Evolutionary conservation across 2,888 invertebrate species (phyloP).

Genomic region (Caenorhabditis macrosperma): DNA sequence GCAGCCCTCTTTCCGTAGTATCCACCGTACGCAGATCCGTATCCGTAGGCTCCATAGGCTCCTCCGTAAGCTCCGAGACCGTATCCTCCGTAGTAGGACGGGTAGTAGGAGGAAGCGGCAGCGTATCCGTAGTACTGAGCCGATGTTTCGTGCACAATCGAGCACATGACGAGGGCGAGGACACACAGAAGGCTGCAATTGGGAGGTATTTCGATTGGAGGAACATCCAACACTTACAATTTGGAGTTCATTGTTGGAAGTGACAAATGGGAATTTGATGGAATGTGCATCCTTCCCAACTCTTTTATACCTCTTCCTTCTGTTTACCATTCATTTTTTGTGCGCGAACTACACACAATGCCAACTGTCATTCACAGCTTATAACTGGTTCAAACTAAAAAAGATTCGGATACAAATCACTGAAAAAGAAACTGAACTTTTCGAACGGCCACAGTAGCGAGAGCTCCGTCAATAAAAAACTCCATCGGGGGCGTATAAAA

Average conservation of each 20-base stretch:
- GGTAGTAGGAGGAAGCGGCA: constrained; percentile 45
- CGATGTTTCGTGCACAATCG: constrained; percentile 40
- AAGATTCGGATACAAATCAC: no score
- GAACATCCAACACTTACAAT: constrained; percentile 7
- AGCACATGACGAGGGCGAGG: constrained; percentile 46
- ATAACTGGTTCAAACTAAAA: background rate
- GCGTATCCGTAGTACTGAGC: constrained; percentile 46
- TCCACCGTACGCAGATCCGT: constrained; percentile 12
- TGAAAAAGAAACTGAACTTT: no score
- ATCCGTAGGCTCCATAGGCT: constrained; percentile 43
- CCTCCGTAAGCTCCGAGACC: constrained; percentile 27
- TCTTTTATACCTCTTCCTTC: background rate
- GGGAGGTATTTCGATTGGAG: background rate
- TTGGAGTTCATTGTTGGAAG: background rate
- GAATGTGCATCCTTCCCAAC: background rate
- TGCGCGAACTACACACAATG: background rate
- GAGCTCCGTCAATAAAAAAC: no score
- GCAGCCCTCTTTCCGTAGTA: constrained; percentile 19
- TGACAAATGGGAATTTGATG: background rate
- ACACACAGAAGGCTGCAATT: constrained; percentile 46
- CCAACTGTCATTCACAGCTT: background rate
- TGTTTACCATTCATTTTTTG: background rate
- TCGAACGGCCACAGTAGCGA: no score
- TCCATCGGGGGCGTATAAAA: no score
- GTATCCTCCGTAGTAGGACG: constrained; percentile 43